Evolutionary conservation across 1,140 invertebrate genomes (phyloP).

Genomic region (Hylaeus volcanicus): DNA sequence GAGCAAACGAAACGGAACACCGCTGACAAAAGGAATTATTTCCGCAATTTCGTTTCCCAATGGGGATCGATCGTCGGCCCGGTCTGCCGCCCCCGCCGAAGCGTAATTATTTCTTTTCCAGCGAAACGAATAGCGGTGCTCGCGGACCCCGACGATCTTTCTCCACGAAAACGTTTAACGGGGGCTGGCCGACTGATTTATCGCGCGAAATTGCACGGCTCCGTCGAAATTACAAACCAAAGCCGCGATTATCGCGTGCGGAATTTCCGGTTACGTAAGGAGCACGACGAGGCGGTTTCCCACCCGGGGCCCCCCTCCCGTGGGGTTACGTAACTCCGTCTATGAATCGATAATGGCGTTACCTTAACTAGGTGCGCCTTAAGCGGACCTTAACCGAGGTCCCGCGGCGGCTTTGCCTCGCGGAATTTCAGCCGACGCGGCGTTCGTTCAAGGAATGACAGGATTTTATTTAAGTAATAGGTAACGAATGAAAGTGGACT

Average conservation of each 20-base stretch:
- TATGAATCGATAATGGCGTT: conserved; percentile 62
- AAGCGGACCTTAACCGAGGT: conserved; percentile 38
- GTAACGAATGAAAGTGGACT: too few species aligned
- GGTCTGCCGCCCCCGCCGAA: too few species aligned
- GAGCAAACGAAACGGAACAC: conserved; percentile 12
- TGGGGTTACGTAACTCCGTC: conserved; percentile 52
- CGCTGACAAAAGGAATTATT: conserved; percentile 40
- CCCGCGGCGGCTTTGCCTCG: conserved; percentile 9
- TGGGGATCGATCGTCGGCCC: conserved; percentile 7
- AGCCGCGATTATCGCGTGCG: conserved; percentile 49
- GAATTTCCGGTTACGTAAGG: conserved; percentile 61
- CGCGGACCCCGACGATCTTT: not conserved
- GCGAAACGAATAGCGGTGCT: not conserved
- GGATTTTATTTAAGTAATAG: too few species aligned
- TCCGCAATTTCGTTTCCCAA: conserved; percentile 12
- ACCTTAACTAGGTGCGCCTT: conserved; percentile 54
- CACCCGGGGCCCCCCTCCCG: not conserved
- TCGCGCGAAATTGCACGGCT: conserved; percentile 55
- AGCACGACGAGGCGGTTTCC: conserved; percentile 33
- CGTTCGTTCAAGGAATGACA: not conserved
- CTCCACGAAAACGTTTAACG: not conserved
- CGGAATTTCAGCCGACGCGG: conserved; percentile 23
- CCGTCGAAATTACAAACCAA: conserved; percentile 52
- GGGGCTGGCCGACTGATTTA: conserved; percentile 35
- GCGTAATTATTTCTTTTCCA: conserved; percentile 34